A percentile compares a stretch with the other conserved stretches of the same genome.
These are phyloP conservation scores for Brenthis daphne DNA, from an alignment of 2,888 invertebrate genomes.

Conservation along the genomic window DNA sequence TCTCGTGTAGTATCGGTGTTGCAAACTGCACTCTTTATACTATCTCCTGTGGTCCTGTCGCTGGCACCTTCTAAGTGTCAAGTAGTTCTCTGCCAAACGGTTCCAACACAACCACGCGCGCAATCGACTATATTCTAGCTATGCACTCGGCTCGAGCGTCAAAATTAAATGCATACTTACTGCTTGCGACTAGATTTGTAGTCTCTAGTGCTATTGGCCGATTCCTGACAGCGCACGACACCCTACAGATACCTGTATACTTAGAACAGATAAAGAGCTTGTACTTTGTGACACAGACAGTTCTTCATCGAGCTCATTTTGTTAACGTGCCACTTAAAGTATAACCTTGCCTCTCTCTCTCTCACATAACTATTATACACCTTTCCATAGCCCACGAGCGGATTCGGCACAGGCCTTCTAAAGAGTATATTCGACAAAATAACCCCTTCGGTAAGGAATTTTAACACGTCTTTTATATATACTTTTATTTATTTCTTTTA, in stretches of 20 bases:
- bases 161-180: constrained; percentile 76
- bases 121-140: constrained; percentile 67
- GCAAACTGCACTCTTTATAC: constrained; percentile 83
- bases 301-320: constrained; percentile 69
- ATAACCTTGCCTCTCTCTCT: constrained; percentile 74
- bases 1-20: constrained; percentile 75
- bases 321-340: constrained; percentile 68
- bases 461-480: constrained; percentile 78
- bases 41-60: constrained; percentile 79
- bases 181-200: constrained; percentile 81
- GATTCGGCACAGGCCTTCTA: constrained; percentile 83
- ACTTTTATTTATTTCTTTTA: constrained; percentile 62
- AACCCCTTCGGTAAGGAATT: constrained; percentile 84
- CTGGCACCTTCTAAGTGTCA: constrained; percentile 76
- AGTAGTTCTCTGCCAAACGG: constrained; percentile 72
- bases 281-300: constrained; percentile 82
- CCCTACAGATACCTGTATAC: constrained; percentile 70
- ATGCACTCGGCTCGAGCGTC: constrained; percentile 79
- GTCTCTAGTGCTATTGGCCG: constrained; percentile 81
- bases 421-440: constrained; percentile 84
- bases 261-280: constrained; percentile 79
- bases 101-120: constrained; percentile 74
- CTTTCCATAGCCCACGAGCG: constrained; percentile 82
- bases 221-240: constrained; percentile 79
- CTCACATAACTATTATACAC: constrained; percentile 82